Base-by-base conservation (phyloP, 1,140 invertebrate species). In the Dolichoris vasculosae region DNA sequence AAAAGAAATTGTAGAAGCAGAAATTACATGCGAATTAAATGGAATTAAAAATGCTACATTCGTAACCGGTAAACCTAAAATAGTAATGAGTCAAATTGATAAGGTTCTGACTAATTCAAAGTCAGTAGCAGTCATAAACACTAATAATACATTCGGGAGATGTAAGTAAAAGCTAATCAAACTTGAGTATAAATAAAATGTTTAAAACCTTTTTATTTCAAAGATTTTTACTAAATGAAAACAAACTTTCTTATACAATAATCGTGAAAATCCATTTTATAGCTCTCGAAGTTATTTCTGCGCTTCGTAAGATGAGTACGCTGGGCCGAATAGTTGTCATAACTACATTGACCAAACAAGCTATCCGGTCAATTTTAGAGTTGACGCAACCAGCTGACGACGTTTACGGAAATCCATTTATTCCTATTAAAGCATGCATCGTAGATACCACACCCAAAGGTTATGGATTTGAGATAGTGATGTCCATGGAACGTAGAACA, bases 301-400 rank as follows among this genome's bases (percentile, higher is more conserved):
- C 90, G 51, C 86, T 93, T 4, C 88, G 92, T 59, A 92, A 91
- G 86, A 91, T 93, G 79, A 88, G 73, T 43, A 89, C 89, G 7
- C 75, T 93, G 0, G 89, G 90, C n/a, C 89, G 91, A 82, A 88
- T 93, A 30, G 92, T 93, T 30, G 90, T 93, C 89, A 88, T 93
- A 46, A 93, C 93, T 43, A 92, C 91, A 9, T 86, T 93, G n/a
- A 93, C 92, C 0, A 93, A 93, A 86, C 93, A 93, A 83, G 92
- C 93, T 0, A 92, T 93, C 8, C 91, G 92, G 20, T 90, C 92
- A 15, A 92, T 93, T 84, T 87, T 93, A 79, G 92, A 93, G 84
- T 86, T 93, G 32, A 91, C 90, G n/a, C 89, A 92, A 64, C 92
- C 93, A 8, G 88, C 88, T 13, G 89, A 90, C 40, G 48, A 79